Evolutionary conservation across 2,113 vertebrate genomes (phyloP).

Genomic region (Sisor rabdophorus): DNA sequence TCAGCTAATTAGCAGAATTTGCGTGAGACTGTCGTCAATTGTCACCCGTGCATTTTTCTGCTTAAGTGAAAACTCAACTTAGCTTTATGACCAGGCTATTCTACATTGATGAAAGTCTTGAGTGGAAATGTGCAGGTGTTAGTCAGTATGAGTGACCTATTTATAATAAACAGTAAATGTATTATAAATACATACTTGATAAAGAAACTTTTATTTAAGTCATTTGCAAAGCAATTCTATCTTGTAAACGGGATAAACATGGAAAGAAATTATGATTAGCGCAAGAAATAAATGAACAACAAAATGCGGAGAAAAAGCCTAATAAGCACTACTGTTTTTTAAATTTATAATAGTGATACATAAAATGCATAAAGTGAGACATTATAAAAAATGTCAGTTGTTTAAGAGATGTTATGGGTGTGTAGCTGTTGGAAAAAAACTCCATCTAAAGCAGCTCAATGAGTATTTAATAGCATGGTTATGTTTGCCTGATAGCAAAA

Average conservation of each 20-base stretch:
- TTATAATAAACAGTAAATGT: too few species aligned
- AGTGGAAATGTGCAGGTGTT: background rate
- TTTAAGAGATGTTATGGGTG: background rate
- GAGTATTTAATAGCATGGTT: slow-evolving; percentile 6
- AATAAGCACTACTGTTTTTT: too few species aligned
- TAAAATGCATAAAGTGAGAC: background rate
- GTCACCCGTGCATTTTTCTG: slow-evolving; percentile 21
- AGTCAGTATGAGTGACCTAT: background rate
- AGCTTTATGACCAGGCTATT: background rate
- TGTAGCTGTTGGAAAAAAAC: background rate
- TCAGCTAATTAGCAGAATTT: slow-evolving; percentile 50
- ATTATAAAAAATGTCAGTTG: background rate
- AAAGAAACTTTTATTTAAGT: too few species aligned
- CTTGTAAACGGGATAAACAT: background rate
- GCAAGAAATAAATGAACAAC: background rate
- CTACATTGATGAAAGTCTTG: background rate
- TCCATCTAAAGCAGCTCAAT: background rate
- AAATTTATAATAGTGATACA: too few species aligned
- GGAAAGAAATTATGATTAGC: background rate
- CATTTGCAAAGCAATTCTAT: background rate
- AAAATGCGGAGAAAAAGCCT: too few species aligned
- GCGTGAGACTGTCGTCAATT: slow-evolving; percentile 51
- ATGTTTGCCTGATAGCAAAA: slow-evolving; percentile 7
- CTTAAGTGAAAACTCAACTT: background rate
- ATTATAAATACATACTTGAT: too few species aligned